These are phyloP conservation scores for Mirounga angustirostris DNA, from an alignment of 2,113 vertebrate genomes.

Conservation along the genomic window DNA sequence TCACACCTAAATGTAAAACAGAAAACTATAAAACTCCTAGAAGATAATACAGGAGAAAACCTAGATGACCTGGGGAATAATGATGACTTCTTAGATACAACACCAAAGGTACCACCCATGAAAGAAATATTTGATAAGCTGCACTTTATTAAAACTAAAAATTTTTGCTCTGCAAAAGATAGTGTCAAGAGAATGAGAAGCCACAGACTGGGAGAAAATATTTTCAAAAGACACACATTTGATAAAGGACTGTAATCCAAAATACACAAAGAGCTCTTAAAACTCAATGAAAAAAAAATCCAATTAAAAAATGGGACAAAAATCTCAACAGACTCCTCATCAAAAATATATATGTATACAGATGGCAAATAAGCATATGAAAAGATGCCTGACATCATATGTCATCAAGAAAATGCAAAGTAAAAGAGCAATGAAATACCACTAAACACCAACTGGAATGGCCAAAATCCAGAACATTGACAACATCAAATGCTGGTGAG, in stretches of 20 bases:
- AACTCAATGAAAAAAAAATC: not conserved
- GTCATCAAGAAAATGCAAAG: not conserved
- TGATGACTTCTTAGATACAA: not conserved
- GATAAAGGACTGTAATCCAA: not conserved
- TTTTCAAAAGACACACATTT: not conserved
- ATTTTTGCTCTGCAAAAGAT: not conserved
- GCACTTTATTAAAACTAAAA: not conserved
- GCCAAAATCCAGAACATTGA: not conserved
- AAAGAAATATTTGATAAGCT: not conserved
- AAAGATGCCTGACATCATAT: not conserved
- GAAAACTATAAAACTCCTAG: not conserved
- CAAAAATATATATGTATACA: not conserved
- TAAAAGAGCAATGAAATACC: not conserved
- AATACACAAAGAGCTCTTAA: not conserved
- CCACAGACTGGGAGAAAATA: not conserved
- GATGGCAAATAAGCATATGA: not conserved
- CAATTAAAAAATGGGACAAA: not conserved
- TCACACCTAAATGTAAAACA: not conserved
- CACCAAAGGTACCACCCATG: not conserved
- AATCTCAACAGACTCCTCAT: not conserved
- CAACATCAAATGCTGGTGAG: not conserved
- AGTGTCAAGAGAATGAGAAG: not conserved
- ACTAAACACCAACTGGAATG: not conserved
- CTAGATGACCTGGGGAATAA: not conserved
- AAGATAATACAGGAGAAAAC: not conserved